Conservation (phyloP, 2,113 vertebrate species). For the Heptranchias perlo region DNA sequence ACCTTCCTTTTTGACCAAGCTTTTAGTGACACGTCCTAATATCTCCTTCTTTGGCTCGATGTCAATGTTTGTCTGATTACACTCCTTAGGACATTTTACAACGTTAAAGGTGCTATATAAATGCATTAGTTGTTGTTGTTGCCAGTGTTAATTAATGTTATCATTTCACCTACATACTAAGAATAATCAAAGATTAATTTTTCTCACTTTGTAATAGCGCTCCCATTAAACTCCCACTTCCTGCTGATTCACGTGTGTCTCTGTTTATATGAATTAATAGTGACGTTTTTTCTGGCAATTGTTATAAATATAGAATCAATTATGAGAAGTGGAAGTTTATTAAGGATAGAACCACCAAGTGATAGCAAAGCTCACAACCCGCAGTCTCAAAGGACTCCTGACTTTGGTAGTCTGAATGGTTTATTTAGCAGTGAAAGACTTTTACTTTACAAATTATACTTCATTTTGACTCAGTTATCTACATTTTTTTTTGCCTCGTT, state of each 20-base stretch:
- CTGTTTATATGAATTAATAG: background rate
- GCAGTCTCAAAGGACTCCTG: background rate
- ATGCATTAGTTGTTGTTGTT: background rate
- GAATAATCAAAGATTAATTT: background rate
- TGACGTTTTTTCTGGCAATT: background rate
- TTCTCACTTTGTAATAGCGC: background rate
- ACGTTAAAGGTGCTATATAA: background rate
- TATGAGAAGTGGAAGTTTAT: background rate
- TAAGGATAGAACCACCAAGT: background rate
- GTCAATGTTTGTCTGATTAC: background rate
- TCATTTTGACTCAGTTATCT: background rate
- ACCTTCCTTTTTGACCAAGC: background rate
- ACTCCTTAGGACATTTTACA: background rate
- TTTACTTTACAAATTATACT: background rate
- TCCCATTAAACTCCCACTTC: slow-evolving; percentile 8
- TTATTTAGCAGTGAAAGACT: background rate
- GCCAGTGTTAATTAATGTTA: background rate
- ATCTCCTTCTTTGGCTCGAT: background rate
- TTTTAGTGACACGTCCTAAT: background rate
- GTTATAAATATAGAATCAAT: background rate
- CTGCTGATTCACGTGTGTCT: background rate
- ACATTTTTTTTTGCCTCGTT: background rate
- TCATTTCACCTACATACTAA: background rate
- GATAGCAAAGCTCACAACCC: background rate
- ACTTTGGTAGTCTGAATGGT: background rate